These are phyloP conservation scores for Brenthis ino DNA, from an alignment of 2,888 invertebrate genomes.

Conservation along the genomic window DNA sequence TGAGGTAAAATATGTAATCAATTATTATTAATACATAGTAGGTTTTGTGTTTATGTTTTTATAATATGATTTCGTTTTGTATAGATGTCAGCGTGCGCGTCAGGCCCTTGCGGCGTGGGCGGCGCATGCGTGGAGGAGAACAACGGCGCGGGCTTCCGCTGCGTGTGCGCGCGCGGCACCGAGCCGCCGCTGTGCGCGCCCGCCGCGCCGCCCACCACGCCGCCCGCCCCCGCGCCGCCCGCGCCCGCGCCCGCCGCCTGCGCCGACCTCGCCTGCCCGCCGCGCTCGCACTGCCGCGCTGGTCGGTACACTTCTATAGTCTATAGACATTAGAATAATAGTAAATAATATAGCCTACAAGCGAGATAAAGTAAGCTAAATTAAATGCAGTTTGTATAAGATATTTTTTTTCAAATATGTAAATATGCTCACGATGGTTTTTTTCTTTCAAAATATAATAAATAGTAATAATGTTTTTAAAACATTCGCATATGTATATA, in stretches of 20 bases:
- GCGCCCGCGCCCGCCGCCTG: constrained; percentile 84
- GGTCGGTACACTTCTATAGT: neutral
- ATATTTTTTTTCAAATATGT: neutral
- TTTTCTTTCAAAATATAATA: too few relatives aligned
- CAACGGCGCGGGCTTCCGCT: constrained; percentile 77
- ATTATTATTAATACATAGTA: too few relatives aligned
- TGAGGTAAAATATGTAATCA: too few relatives aligned
- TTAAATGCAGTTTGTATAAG: too few relatives aligned
- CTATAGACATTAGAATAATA: neutral
- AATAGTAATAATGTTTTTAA: too few relatives aligned
- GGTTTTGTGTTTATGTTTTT: too few relatives aligned
- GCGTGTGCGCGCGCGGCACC: constrained; percentile 86
- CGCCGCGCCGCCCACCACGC: constrained; percentile 60
- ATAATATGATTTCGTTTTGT: neutral
- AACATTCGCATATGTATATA: too few relatives aligned
- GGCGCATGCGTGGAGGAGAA: constrained; percentile 86
- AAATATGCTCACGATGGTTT: too few relatives aligned
- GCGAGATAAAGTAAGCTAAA: too few relatives aligned
- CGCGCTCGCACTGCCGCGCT: constrained; percentile 64
- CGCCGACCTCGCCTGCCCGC: constrained; percentile 75
- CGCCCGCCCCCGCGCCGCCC: constrained; percentile 54
- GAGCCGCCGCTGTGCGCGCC: constrained; percentile 67
- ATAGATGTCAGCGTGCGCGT: constrained; percentile 84
- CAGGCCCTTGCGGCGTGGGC: constrained; percentile 88
- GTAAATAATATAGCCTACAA: too few relatives aligned